Evolutionary conservation across 2,113 vertebrate species (phyloP).

Genomic region (Mormyrus lacerda): DNA sequence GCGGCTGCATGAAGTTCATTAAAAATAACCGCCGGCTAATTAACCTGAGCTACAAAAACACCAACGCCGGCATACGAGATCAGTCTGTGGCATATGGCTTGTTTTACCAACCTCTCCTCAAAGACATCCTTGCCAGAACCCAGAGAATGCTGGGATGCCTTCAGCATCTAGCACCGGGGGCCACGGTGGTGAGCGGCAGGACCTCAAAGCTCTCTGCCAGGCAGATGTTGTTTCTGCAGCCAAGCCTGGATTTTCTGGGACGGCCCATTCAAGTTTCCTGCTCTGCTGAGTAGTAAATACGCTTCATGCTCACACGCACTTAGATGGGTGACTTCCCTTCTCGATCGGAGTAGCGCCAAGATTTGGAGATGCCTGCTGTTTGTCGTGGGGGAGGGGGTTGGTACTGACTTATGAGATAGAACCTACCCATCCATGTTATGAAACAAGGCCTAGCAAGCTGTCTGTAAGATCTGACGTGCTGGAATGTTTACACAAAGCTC

Average conservation of each 20-base stretch:
- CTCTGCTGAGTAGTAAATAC: not conserved
- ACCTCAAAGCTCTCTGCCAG: constrained; percentile 65
- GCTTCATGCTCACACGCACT: not conserved
- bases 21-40: constrained; percentile 99
- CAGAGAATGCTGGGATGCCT: constrained; percentile 61
- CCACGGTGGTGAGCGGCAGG: constrained; percentile 69
- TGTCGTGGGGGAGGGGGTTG: not conserved
- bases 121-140: constrained; percentile 73
- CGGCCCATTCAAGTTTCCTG: constrained; percentile 83
- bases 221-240: constrained; percentile 87
- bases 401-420: not conserved
- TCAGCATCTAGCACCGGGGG: constrained; percentile 66
- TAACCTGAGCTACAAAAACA: constrained; percentile 97
- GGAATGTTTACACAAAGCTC: not conserved
- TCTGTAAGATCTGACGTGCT: constrained; percentile 10
- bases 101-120: constrained; percentile 50
- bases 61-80: constrained; percentile 86
- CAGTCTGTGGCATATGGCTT: constrained; percentile 86
- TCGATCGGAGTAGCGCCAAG: not conserved
- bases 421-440: not conserved
- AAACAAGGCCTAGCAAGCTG: not conserved
- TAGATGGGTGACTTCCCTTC: not conserved
- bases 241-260: constrained; percentile 91
- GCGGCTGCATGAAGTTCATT: constrained; percentile 99
- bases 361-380: not conserved